A percentile compares a stretch with the other conserved stretches of the same genome.
phyloP scores from a whole-genome alignment of 2,113 vertebrate genomes.

The Myrmecobius fasciatus region DNA sequence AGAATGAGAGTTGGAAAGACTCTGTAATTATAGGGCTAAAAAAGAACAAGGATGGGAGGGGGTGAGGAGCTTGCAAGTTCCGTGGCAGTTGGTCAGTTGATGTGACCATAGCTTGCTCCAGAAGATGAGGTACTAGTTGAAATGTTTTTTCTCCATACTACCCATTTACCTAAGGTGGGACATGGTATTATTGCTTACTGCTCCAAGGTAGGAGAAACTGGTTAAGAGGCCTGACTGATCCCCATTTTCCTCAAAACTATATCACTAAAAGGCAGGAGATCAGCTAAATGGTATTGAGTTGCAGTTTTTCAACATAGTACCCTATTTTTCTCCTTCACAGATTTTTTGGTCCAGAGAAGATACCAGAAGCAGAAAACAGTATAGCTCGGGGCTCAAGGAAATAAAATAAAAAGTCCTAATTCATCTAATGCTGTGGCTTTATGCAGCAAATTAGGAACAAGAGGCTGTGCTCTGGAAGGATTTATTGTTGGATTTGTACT shows the following conservation, averaged over 20 bases:
- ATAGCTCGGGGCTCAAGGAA: neutral
- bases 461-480: neutral
- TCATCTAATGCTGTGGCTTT: slow-evolving; percentile 8
- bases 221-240: neutral
- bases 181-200: slow-evolving; percentile 27
- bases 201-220: slow-evolving; percentile 13
- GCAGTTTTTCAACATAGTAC: neutral
- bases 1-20: slow-evolving; percentile 3
- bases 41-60: slow-evolving; percentile 20
- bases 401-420: slow-evolving; percentile 13
- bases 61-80: slow-evolving; percentile 60
- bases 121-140: slow-evolving; percentile 34
- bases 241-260: neutral
- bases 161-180: neutral
- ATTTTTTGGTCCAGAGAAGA: neutral
- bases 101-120: slow-evolving; percentile 52
- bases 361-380: neutral
- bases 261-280: neutral
- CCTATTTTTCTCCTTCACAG: neutral
- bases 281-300: neutral
- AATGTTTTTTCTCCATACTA: slow-evolving; percentile 16
- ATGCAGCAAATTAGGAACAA: neutral
- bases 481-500: neutral
- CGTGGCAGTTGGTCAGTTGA: slow-evolving; percentile 79
- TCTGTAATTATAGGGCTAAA: slow-evolving; percentile 21